phyloP scores from a whole-genome alignment of 2,113 vertebrate species.

The Lycaon pictus region DNA sequence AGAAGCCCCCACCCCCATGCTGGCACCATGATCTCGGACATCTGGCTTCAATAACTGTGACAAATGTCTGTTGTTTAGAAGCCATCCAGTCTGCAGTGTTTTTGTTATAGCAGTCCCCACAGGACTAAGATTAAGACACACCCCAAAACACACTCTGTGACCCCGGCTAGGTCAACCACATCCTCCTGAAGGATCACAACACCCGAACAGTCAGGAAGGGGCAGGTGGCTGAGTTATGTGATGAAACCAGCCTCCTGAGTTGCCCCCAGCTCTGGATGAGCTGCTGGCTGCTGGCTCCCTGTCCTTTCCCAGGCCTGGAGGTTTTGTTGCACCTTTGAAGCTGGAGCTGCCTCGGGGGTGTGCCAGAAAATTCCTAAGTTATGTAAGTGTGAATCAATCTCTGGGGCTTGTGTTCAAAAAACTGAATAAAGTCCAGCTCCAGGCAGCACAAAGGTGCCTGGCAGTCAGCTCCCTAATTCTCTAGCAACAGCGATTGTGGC shows the following conservation, averaged over 20 bases:
- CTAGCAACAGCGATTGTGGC: not conserved
- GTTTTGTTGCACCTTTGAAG: too few relatives aligned
- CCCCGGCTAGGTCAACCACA: not conserved
- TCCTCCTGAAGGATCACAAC: not conserved
- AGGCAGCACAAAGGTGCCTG: too few relatives aligned
- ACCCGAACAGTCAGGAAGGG: not conserved
- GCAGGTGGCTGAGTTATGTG: not conserved
- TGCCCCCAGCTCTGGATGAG: fast-evolving
- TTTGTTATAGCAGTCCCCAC: not conserved
- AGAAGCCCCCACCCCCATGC: not conserved
- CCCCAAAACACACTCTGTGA: not conserved
- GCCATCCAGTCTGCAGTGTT: not conserved
- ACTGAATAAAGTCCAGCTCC: not conserved
- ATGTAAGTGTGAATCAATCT: not conserved
- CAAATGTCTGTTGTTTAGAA: not conserved
- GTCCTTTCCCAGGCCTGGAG: not conserved
- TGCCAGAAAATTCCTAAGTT: not conserved
- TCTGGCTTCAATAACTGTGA: not conserved
- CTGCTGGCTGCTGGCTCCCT: not conserved
- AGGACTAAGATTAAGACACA: not conserved
- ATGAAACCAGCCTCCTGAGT: not conserved
- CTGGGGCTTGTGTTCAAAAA: not conserved
- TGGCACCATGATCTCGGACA: not conserved
- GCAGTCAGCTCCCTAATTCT: not conserved
- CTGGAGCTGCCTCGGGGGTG: not conserved